Evolutionary conservation across 37 sponge, comb jelly and placozoan species (phyloP).

Genomic region (Mnemiopsis leidyi): DNA sequence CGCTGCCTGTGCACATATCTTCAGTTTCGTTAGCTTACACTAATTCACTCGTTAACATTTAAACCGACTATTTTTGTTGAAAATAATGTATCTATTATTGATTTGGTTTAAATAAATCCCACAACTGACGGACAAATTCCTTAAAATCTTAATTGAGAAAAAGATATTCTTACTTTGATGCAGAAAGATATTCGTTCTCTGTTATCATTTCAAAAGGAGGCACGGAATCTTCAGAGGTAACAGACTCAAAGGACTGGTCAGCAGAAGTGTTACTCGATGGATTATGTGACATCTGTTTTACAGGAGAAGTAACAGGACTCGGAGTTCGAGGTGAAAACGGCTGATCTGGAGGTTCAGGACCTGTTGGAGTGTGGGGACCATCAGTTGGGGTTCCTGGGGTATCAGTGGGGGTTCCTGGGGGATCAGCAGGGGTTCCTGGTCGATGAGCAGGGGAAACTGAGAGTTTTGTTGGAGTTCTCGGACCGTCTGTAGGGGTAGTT

Average conservation of each 20-base stretch:
- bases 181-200: constrained; percentile 80
- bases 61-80: no score
- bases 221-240: background rate
- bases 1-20: constrained; percentile 25
- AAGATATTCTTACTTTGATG: constrained; percentile 2
- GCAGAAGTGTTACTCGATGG: background rate
- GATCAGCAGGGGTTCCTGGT: background rate
- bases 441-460: background rate
- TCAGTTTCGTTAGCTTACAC: background rate
- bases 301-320: background rate
- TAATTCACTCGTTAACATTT: no score
- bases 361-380: constrained; percentile 12
- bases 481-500: background rate
- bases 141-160: no score
- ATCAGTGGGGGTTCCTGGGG: background rate
- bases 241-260: constrained; percentile 14
- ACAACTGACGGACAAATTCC: no score
- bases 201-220: constrained; percentile 82
- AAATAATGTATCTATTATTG: no score
- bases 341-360: background rate
- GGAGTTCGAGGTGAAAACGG: background rate
- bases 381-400: background rate
- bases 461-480: background rate
- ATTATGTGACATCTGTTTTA: background rate
- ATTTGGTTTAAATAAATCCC: no score